phyloP scores from a whole-genome alignment of 2,888 invertebrate genomes.

The Emmelina monodactyla region DNA sequence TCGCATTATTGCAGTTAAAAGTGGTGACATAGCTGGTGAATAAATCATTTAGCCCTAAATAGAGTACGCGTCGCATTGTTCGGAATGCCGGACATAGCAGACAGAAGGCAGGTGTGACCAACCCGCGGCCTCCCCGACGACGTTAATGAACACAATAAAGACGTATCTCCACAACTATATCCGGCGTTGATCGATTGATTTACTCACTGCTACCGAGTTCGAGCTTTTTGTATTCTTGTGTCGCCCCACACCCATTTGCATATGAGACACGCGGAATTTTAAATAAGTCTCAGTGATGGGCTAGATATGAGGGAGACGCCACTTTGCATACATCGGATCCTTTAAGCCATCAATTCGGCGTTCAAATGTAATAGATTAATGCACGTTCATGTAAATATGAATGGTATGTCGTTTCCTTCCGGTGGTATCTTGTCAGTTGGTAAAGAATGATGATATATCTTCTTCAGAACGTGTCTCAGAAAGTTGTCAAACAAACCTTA shows the following conservation, averaged over 20 bases:
- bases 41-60: too few species aligned
- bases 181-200: constrained; percentile 67
- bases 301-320: background rate
- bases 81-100: constrained; percentile 47
- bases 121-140: constrained; percentile 25
- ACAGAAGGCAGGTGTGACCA: constrained; percentile 51
- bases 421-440: constrained; percentile 15
- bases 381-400: background rate
- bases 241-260: constrained; percentile 59
- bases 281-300: constrained; percentile 39
- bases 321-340: constrained; percentile 8
- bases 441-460: too few species aligned
- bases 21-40: too few species aligned
- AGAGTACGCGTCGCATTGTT: too few species aligned
- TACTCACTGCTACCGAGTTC: constrained; percentile 63
- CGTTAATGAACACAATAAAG: constrained; percentile 67
- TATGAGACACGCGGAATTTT: constrained; percentile 54
- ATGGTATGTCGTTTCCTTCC: constrained; percentile 3
- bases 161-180: constrained; percentile 52
- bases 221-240: constrained; percentile 65
- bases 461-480: too few species aligned
- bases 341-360: background rate
- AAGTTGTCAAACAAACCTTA: too few species aligned
- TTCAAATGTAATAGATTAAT: constrained; percentile 1
- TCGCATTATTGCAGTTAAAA: too few species aligned